Evolutionary conservation across 2,797 vertebrate genomes (phyloP).

Genomic region (Micrastur ruficollis): DNA sequence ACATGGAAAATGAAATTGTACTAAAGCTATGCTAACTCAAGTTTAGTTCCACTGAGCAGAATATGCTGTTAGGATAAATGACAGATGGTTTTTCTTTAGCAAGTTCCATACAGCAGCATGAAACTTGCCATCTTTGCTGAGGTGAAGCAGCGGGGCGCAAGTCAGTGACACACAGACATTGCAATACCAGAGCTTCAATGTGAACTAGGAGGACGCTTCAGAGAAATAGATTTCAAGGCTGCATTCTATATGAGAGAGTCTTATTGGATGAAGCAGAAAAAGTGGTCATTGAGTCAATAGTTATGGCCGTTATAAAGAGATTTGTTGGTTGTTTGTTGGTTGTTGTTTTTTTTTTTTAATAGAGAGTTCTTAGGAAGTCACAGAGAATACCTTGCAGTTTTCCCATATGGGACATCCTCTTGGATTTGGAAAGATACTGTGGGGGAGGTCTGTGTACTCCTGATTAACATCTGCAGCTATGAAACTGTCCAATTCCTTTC

Average conservation of each 20-base stretch:
- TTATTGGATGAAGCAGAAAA: background rate
- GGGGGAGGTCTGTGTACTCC: background rate
- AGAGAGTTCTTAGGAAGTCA: background rate
- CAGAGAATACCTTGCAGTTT: background rate
- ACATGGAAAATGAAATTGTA: constrained; percentile 7
- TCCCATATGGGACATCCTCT: background rate
- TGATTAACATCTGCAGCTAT: background rate
- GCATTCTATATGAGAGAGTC: background rate
- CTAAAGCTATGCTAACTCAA: background rate
- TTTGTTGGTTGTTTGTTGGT: background rate
- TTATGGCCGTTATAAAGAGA: background rate
- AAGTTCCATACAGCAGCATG: background rate
- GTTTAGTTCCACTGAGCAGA: background rate
- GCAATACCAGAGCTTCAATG: background rate
- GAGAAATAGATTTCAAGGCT: background rate
- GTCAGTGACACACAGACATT: background rate
- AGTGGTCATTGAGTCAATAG: background rate
- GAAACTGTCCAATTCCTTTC: background rate
- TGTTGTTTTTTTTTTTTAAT: too few relatives aligned
- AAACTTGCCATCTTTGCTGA: background rate
- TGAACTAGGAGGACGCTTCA: background rate
- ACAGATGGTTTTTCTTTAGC: background rate
- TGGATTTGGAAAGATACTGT: background rate
- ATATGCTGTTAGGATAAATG: constrained; percentile 17
- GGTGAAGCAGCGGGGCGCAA: background rate